Percentiles rank a stretch among this genome's conserved stretches.
Evolutionary conservation across 64 coral and sea anemone genomes (phyloP).

Genomic region (Montipora sp.): DNA sequence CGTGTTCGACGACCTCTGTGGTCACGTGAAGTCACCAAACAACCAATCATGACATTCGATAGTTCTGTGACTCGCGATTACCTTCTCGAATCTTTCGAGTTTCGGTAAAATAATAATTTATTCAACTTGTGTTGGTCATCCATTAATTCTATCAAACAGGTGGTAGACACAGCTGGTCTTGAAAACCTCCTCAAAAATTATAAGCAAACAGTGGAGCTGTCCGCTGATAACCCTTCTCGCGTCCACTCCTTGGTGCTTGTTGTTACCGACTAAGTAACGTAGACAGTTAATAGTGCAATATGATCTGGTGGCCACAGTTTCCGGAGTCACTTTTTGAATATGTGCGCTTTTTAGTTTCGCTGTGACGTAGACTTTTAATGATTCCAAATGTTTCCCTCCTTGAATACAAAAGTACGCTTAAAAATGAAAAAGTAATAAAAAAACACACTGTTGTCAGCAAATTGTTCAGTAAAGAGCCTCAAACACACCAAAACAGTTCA

Average conservation of each 20-base stretch:
- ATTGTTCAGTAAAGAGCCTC: background rate
- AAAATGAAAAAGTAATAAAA: background rate
- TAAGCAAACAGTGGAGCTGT: background rate
- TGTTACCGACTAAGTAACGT: background rate
- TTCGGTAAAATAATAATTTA: background rate
- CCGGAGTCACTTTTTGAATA: background rate
- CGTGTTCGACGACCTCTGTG: slow-evolving; percentile 55
- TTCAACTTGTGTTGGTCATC: background rate
- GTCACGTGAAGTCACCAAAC: slow-evolving; percentile 53
- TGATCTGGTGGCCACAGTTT: background rate
- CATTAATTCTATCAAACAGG: background rate
- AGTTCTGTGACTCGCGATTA: slow-evolving; percentile 33
- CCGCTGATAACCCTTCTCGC: background rate
- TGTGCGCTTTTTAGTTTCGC: slow-evolving; percentile 3
- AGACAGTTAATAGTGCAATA: background rate
- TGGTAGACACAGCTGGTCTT: slow-evolving; percentile 3
- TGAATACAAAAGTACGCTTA: slow-evolving; percentile 7
- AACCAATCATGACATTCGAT: slow-evolving; percentile 34
- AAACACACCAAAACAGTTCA: background rate
- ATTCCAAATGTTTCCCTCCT: background rate
- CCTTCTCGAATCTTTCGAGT: background rate
- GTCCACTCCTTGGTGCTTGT: background rate
- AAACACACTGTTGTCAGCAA: background rate
- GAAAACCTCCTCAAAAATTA: background rate
- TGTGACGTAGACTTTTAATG: slow-evolving; percentile 20